phyloP scores from a whole-genome alignment of 2,888 invertebrate species.

The Idaea dimidiata region DNA sequence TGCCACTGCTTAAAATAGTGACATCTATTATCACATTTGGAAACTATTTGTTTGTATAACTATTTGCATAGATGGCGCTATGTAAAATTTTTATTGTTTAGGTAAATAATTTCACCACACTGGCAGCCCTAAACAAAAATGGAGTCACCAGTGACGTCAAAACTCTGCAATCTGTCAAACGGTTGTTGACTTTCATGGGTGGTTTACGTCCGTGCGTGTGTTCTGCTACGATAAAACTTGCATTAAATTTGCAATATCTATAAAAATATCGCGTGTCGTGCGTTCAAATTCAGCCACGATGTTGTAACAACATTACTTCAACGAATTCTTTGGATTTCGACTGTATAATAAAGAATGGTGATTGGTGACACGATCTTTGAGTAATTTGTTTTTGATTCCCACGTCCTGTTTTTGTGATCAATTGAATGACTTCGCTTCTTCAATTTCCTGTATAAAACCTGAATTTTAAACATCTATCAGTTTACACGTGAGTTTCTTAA shows the following conservation, averaged over 20 bases:
- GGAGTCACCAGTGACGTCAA: slow-evolving; percentile 47
- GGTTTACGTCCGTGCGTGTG: slow-evolving; percentile 34
- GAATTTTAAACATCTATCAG: background rate
- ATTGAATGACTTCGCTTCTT: background rate
- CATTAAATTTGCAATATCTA: background rate
- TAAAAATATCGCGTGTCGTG: slow-evolving; percentile 16
- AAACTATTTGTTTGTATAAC: slow-evolving; percentile 2
- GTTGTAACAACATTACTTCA: background rate
- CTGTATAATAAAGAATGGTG: background rate
- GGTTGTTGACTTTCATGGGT: slow-evolving; percentile 69
- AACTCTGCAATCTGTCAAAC: slow-evolving; percentile 55
- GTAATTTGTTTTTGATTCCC: slow-evolving; percentile 44
- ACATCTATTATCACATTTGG: slow-evolving; percentile 14
- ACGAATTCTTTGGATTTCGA: background rate
- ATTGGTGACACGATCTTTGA: background rate
- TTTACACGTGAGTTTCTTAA: background rate
- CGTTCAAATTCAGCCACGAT: background rate
- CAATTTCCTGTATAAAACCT: slow-evolving; percentile 2
- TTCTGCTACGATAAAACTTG: slow-evolving; percentile 6
- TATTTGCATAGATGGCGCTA: background rate
- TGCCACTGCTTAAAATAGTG: background rate
- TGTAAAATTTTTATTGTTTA: background rate
- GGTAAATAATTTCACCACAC: slow-evolving; percentile 15
- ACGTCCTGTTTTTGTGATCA: slow-evolving; percentile 5
- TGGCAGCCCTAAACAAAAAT: slow-evolving; percentile 40